These are phyloP conservation scores for Hirtodrosophila alboralis DNA, from an alignment of 2,888 invertebrate genomes.

Conservation along the genomic window DNA sequence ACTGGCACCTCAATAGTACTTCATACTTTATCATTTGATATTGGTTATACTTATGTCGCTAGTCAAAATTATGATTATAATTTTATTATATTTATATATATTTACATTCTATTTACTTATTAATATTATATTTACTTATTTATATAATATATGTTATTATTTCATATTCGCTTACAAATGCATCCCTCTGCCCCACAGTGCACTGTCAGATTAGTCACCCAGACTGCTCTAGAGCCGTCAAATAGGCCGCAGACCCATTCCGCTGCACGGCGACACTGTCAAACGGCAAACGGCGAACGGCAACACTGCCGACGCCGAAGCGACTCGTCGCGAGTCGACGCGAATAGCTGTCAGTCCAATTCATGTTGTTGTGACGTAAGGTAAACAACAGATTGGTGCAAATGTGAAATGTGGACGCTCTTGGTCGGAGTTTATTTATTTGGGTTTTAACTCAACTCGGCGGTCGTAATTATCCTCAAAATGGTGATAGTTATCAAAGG, in stretches of 20 bases:
- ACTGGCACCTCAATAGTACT: no score
- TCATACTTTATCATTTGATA: no score
- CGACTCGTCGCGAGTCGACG: background rate
- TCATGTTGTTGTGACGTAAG: constrained; percentile 26
- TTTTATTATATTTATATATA: no score
- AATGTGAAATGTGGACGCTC: constrained; percentile 11
- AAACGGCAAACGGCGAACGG: no score
- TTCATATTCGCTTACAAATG: no score
- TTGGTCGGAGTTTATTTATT: constrained; percentile 20
- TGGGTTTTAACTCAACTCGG: constrained; percentile 12
- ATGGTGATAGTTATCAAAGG: background rate
- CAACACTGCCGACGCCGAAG: background rate
- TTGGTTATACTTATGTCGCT: no score
- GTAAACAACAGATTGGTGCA: constrained; percentile 28
- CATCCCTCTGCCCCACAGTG: constrained; percentile 12
- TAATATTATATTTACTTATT: no score
- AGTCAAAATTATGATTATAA: no score
- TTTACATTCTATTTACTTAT: no score
- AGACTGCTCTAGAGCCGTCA: constrained; percentile 7
- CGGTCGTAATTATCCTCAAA: background rate
- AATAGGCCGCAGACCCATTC: constrained; percentile 21
- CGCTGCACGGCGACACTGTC: constrained; percentile 7
- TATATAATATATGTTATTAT: no score
- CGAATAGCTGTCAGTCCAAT: constrained; percentile 19
- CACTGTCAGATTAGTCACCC: constrained; percentile 25